These are phyloP conservation scores for Liparis tanakae DNA, from an alignment of 2,797 vertebrate species.

Conservation along the genomic window DNA sequence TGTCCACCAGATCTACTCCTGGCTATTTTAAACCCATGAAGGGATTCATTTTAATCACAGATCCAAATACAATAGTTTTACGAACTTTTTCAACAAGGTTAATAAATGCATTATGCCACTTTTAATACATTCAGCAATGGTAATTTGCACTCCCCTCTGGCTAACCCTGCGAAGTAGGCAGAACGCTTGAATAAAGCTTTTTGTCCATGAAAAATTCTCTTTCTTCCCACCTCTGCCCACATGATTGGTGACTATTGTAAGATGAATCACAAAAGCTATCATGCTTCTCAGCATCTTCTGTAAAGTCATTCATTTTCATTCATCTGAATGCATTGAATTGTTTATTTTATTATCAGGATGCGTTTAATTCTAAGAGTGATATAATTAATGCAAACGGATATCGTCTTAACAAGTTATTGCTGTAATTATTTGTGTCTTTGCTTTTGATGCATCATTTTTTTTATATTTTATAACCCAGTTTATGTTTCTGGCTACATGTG, in stretches of 20 bases:
- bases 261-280: constrained; percentile 46
- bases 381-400: constrained; percentile 8
- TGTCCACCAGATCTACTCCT: constrained; percentile 12
- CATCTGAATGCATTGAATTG: constrained; percentile 32
- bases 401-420: background rate
- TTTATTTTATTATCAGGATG: constrained; percentile 22
- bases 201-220: constrained; percentile 43
- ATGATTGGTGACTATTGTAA: constrained; percentile 26
- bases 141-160: constrained; percentile 46
- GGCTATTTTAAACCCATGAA: constrained; percentile 5
- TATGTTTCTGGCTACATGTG: background rate
- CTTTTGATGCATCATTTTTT: constrained; percentile 10
- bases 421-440: constrained; percentile 24
- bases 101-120: constrained; percentile 16
- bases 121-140: constrained; percentile 28
- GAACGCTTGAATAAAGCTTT: constrained; percentile 31
- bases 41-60: background rate
- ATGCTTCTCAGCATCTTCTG: constrained; percentile 26
- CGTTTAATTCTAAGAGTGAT: constrained; percentile 22
- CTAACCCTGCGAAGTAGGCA: constrained; percentile 41
- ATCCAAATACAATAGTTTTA: background rate
- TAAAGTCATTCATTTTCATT: constrained; percentile 51
- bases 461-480: background rate
- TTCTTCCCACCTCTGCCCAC: constrained; percentile 32
- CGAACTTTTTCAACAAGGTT: constrained; percentile 10